phyloP scores from a whole-genome alignment of 2,113 vertebrate genomes.

The Donacobius atricapilla region DNA sequence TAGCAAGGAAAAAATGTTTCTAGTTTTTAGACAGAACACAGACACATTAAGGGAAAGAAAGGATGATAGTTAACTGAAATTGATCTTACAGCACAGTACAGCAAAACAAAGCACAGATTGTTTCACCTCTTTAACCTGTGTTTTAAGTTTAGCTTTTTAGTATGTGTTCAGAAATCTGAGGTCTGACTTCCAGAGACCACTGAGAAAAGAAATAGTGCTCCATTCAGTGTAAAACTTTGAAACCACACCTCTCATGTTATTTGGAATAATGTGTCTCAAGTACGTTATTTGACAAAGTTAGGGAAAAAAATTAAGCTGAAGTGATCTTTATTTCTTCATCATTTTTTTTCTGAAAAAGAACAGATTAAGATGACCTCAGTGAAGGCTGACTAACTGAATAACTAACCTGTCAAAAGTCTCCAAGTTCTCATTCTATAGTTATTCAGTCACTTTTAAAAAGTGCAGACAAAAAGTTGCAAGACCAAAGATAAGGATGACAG shows the following conservation, averaged over 20 bases:
- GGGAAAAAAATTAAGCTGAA: not conserved
- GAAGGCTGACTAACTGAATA: not conserved
- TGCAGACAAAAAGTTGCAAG: not conserved
- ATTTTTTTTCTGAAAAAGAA: not conserved
- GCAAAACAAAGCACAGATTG: not conserved
- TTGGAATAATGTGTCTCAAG: not conserved
- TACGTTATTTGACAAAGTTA: not conserved
- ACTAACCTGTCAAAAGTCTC: not conserved
- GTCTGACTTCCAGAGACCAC: not conserved
- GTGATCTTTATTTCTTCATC: not conserved
- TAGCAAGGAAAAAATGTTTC: not conserved
- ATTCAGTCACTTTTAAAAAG: not conserved
- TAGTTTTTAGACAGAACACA: not conserved
- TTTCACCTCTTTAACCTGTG: not conserved
- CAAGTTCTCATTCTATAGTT: not conserved
- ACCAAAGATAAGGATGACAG: not conserved
- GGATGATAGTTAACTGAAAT: not conserved
- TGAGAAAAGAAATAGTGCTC: not conserved
- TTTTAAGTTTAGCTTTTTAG: not conserved
- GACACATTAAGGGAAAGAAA: not conserved
- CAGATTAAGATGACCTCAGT: not conserved
- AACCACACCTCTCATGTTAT: not conserved
- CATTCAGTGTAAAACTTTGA: not conserved
- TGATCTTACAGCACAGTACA: not conserved
- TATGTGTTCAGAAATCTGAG: not conserved